These are phyloP conservation scores for Nephrotoma appendiculata DNA, from an alignment of 2,888 invertebrate species.

Conservation along the genomic window DNA sequence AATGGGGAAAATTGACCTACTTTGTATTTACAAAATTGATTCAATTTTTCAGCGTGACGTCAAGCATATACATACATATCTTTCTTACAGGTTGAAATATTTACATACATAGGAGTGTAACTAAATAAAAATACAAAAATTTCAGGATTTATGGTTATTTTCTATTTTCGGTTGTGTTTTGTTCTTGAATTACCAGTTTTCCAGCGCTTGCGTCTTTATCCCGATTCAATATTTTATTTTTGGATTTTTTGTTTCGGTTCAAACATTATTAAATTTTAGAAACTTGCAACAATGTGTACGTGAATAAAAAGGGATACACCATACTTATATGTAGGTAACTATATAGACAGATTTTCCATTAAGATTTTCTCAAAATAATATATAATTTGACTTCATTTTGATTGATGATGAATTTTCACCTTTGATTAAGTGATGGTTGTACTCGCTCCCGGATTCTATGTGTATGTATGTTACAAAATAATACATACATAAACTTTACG, in stretches of 20 bases:
- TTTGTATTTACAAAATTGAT: background rate
- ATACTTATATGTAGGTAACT: no score
- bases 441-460: background rate
- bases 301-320: background rate
- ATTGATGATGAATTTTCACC: background rate
- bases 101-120: background rate
- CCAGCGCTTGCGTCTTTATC: background rate
- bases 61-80: background rate
- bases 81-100: background rate
- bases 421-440: background rate
- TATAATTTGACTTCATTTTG: background rate
- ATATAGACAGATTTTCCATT: background rate
- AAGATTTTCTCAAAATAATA: background rate
- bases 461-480: background rate
- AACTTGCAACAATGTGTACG: background rate
- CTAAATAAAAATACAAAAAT: background rate
- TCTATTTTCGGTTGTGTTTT: background rate
- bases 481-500: background rate
- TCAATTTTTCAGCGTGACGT: background rate
- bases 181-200: background rate
- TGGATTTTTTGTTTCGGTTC: background rate
- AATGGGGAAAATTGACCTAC: background rate
- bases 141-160: background rate
- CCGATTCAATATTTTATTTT: background rate
- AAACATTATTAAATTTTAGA: background rate